Evolutionary conservation across 2,113 vertebrate genomes (phyloP), one percentile per base, ranked within the genome.

Genomic region (Nycticryphes semicollaris): DNA sequence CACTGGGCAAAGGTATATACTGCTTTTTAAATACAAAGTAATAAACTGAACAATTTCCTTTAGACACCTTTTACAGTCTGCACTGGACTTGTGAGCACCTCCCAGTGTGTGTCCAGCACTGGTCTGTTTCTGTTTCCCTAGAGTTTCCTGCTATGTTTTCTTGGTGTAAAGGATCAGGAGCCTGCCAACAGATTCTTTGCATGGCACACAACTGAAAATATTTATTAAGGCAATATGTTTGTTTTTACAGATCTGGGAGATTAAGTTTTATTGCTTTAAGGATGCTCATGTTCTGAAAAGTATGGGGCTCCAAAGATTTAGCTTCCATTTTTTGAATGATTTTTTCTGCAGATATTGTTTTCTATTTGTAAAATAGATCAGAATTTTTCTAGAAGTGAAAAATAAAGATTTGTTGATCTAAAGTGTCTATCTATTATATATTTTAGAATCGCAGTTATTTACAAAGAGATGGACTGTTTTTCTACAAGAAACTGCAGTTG

Each of bases 221-320:
- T 66, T 94, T 94, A 59, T 95, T 94, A 82, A 94, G 47, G 21
- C 43, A 77, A 72, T 54, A 62, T 18, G 1, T 90, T 74, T 87
- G 41, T 64, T 96, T 94, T 89, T 95, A 88, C 56, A 87, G 74
- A 85, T 87, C 56, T 77, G 50, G n/a, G 56, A 84, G 43, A 74
- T 91, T 76, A 88, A 64, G 54, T 86, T 90, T 80, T 87, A 62
- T 19, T 90, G 62, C 66, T 60, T 91, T 80, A 84, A 90, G 77
- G 54, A 56, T 95, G 48, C 51, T 23, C 6, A n/a, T 35, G 37
- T 83, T 86, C 72, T 66, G 24, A 84, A 68, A 54, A 21, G 18
- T 47, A 23, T 68, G 45, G 30, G 59, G 56, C 56, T 82, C 69
- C 67, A 74, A 93, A 92, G 56, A 78, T 57, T 89, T 90, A 68